Evolutionary conservation across 2,797 vertebrate genomes (phyloP).

Genomic region (Hybognathus amarus): DNA sequence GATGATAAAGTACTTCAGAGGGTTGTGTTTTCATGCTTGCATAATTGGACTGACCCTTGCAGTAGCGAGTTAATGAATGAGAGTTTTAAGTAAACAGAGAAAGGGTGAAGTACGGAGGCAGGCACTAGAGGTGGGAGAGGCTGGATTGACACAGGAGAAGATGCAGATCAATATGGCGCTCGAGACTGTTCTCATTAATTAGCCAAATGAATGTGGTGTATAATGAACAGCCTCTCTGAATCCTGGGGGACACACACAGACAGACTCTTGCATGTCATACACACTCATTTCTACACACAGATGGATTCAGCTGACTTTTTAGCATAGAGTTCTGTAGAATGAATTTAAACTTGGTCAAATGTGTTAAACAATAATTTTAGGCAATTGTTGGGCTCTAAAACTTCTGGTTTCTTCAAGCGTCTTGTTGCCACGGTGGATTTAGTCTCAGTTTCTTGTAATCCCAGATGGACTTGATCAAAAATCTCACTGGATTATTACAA

Average conservation of each 20-base stretch:
- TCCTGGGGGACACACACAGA: slow-evolving; percentile 29
- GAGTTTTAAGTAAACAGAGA: slow-evolving; percentile 32
- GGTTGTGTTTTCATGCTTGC: slow-evolving; percentile 9
- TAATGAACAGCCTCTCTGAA: slow-evolving; percentile 41
- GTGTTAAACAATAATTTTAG: not conserved
- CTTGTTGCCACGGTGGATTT: too few species aligned
- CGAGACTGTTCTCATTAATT: slow-evolving; percentile 53
- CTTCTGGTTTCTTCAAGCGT: not conserved
- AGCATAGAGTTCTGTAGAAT: not conserved
- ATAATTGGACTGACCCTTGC: slow-evolving; percentile 44
- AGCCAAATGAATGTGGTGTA: slow-evolving; percentile 50
- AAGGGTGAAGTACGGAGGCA: slow-evolving; percentile 34
- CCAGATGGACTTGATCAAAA: too few species aligned
- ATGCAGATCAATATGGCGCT: slow-evolving; percentile 41
- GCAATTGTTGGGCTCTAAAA: not conserved
- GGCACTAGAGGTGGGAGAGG: slow-evolving; percentile 25
- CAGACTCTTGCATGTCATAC: not conserved
- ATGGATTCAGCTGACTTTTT: slow-evolving; percentile 16
- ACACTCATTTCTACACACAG: not conserved
- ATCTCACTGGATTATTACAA: too few species aligned
- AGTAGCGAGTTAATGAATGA: slow-evolving; percentile 26
- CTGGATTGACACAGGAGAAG: slow-evolving; percentile 8
- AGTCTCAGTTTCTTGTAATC: too few species aligned
- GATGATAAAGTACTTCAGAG: slow-evolving; percentile 26
- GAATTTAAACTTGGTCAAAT: not conserved